Evolutionary conservation across 2,113 vertebrate species (phyloP).

Genomic region (Hemicordylus capensis): DNA sequence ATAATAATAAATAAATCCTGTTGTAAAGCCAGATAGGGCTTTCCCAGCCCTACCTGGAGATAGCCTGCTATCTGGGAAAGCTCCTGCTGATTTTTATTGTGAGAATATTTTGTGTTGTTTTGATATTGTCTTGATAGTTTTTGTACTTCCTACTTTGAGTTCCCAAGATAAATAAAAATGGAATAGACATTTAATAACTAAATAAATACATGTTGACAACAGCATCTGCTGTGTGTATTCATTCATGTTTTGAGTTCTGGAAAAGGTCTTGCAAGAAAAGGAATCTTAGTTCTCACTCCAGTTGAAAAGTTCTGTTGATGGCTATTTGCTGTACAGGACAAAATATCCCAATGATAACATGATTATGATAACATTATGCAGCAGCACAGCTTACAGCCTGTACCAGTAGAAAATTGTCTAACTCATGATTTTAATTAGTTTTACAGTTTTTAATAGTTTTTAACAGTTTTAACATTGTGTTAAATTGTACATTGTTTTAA

Average conservation of each 20-base stretch:
- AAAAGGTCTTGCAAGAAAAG: slow-evolving; percentile 29
- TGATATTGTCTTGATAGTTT: too few species aligned
- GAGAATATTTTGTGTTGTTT: too few species aligned
- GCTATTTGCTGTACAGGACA: slow-evolving; percentile 54
- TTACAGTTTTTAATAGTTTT: too few species aligned
- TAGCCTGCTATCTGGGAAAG: too few species aligned
- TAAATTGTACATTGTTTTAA: too few species aligned
- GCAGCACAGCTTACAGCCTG: slow-evolving; percentile 65
- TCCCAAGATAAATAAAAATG: background rate
- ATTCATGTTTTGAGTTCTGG: background rate
- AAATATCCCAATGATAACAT: slow-evolving; percentile 39
- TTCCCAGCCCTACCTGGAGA: too few species aligned
- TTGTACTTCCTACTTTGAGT: background rate
- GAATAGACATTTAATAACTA: background rate
- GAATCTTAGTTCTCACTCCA: slow-evolving; percentile 55
- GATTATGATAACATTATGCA: slow-evolving; percentile 47
- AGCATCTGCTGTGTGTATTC: background rate
- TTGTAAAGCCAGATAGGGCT: too few species aligned
- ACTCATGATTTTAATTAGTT: too few species aligned
- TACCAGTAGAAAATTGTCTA: slow-evolving; percentile 61
- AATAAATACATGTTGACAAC: background rate
- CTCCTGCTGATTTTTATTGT: too few species aligned
- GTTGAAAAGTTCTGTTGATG: slow-evolving; percentile 60
- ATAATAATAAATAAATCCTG: too few species aligned
- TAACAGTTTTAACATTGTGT: too few species aligned